Base-by-base conservation (phyloP, 1,140 invertebrate species). In the Lanistes nyassanus region DNA sequence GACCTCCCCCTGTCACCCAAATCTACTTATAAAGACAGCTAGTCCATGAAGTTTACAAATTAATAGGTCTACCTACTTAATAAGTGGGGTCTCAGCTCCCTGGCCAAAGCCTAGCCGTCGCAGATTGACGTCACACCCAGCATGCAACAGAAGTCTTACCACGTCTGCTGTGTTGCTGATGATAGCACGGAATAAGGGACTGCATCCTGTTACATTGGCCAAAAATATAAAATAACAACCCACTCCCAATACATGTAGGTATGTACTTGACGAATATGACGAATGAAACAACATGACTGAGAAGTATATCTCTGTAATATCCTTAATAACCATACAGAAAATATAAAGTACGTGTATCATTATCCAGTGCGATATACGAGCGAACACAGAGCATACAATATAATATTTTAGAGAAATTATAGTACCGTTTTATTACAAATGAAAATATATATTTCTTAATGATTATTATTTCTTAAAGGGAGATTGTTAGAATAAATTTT, bases 51-150 rank as follows among this genome's bases (percentile, higher is more conserved):
- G n/a, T n/a, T n/a, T n/a, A n/a, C n/a, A n/a, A n/a, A n/a, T n/a
- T n/a, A n/a, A n/a, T n/a, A n/a, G n/a, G n/a, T 2, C 36, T 71
- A 21, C 79, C 77, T 80, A 87, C 86, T 85, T 86, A 36, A 86
- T 87, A 5, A 87, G 80, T 36, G 85, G 84, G 23, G 86, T 83
- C 75, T 86, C 86, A 39, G 79, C 81, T 1, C 76, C 80, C 31
- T 78, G 31, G 34, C 77, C 74, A 26, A 80, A 64, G 1, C 80
- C 81, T 6, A 85, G 67, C 31, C 76, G 77, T n/a, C 82, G 65
- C 51, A 84, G 77, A 74, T 87, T 87, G 7, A 87, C 85, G 75
- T 87, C 83, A 34, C 82, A 85, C 13, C 84, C 83, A 31, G 79
- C 82, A 65, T 82, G 80, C 39, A 87, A 81, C 26, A 87, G 64